Evolutionary conservation across 64 coral and sea anemone genomes (phyloP), one percentile per base, ranked within the genome.

Genomic region (Astreopora myriophthalma): DNA sequence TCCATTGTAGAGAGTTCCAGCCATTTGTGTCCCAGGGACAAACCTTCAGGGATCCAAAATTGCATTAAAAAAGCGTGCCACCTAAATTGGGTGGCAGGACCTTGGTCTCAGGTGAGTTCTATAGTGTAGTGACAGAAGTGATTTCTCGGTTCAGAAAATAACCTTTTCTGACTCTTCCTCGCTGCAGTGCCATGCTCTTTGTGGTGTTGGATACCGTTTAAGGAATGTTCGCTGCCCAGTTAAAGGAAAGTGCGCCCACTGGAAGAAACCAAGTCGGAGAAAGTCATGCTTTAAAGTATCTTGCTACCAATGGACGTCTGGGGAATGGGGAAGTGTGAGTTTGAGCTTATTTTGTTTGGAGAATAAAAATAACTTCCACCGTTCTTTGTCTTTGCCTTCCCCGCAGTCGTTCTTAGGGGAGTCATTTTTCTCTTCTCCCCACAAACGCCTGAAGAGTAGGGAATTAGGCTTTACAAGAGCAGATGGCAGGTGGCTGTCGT

Each of bases 31-130:
- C 64, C 89, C 89, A 73, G 79, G 0, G 76, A 91, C 64, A 91
- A 91, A 37, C 89, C 89, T 35, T 91, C 89, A 14, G 79, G 76
- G 35, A 37, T 91, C 16, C 71, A 79, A 67, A 91, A 91, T 19
- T 91, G 89, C 29, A 91, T 91, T 11, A 79, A 80, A 9, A 91
- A 83, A 82, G 76, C 89, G 1, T 91, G 89, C 44, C 63, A 82
- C 39, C 28, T 91, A 30, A 82, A 83, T 22, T 91, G 89, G 89
- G 28, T 68, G 22, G 67, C 39, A 34, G 89, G 76, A 19, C 60
- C 42, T 13, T 91, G 89, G 89, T 81, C 89, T 29, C 61, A 74
- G 28, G 89, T 91, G 31, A 84, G 80, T 84, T 28, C 23, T 63
- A 55, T 16, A 8, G 8, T n/a, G 14, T 39, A 39, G 12, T 5